Percentiles rank a stretch among this genome's conserved stretches.
These are phyloP conservation scores for Pristionchus pacificus DNA, from an alignment of 1,140 invertebrate genomes.

Conservation along the genomic window DNA sequence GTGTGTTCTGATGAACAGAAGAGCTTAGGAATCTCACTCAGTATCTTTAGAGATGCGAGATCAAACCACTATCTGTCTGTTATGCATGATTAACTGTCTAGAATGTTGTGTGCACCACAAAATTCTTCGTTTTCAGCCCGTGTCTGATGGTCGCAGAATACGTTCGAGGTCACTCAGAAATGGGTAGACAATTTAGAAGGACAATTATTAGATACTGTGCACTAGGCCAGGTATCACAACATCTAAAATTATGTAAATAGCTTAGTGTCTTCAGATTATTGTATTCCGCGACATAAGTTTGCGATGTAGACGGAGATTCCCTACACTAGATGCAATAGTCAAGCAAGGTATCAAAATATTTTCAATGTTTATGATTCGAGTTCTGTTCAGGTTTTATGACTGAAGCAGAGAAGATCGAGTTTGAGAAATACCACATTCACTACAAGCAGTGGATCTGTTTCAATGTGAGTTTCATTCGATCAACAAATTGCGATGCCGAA, in stretches of 20 bases:
- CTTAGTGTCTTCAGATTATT: conserved; percentile 22
- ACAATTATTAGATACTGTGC: conserved; percentile 8
- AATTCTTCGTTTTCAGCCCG: neutral
- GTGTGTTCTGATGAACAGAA: too few relatives aligned
- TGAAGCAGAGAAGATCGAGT: neutral
- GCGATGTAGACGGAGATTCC: conserved; percentile 49
- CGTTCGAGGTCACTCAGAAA: conserved; percentile 2
- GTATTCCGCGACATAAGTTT: conserved; percentile 51
- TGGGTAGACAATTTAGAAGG: neutral
- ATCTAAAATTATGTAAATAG: neutral
- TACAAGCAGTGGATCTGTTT: neutral
- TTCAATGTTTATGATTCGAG: conserved; percentile 27
- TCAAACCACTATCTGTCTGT: too few relatives aligned
- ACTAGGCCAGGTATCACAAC: neutral
- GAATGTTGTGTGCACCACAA: too few relatives aligned
- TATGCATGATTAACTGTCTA: too few relatives aligned
- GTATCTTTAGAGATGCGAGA: too few relatives aligned
- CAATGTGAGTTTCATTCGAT: neutral
- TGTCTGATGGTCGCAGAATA: conserved; percentile 2
- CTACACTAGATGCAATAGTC: conserved; percentile 52
- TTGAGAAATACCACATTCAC: neutral
- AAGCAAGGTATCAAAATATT: conserved; percentile 44
- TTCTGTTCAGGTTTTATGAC: neutral
- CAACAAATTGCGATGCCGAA: neutral
- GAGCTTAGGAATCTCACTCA: too few relatives aligned